Percentiles rank a stretch among this genome's conserved stretches.
These are phyloP conservation scores for Anguilla obscura DNA, from an alignment of 2,797 vertebrate genomes.

Conservation along the genomic window DNA sequence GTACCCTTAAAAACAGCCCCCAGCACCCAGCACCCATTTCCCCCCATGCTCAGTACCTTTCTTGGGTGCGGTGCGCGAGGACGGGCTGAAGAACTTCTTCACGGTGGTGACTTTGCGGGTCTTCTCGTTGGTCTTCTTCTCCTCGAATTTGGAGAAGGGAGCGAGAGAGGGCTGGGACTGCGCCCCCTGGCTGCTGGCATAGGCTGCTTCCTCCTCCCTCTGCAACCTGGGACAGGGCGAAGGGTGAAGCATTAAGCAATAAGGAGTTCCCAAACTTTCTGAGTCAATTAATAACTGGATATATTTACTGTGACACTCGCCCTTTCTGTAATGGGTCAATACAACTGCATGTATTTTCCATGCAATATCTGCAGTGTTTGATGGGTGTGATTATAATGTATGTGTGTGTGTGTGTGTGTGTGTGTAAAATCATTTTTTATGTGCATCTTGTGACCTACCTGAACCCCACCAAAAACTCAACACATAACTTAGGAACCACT, in stretches of 20 bases:
- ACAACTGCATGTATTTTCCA: not conserved
- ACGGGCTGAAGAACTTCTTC: slow-evolving; percentile 97
- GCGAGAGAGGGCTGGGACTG: slow-evolving; percentile 72
- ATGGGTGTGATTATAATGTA: too few species aligned
- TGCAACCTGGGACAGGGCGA: slow-evolving; percentile 76
- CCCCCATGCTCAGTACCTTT: slow-evolving; percentile 76
- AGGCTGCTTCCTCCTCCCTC: slow-evolving; percentile 94
- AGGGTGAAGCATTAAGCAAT: not conserved
- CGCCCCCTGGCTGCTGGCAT: slow-evolving; percentile 85
- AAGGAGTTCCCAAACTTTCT: too few species aligned
- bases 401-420: too few species aligned
- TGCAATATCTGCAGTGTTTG: too few species aligned
- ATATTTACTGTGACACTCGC: too few species aligned
- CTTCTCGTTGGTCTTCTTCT: slow-evolving; percentile 98
- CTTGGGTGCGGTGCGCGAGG: slow-evolving; percentile 86
- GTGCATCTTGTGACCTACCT: not conserved
- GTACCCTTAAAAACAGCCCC: not conserved
- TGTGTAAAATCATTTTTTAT: too few species aligned
- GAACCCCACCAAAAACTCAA: not conserved
- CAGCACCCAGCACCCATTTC: not conserved
- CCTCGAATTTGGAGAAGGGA: slow-evolving; percentile 95
- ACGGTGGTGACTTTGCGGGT: slow-evolving; percentile 94
- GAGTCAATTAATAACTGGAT: too few species aligned
- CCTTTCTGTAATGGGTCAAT: not conserved
- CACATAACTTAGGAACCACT: not conserved